Base-by-base conservation (phyloP, 2,113 vertebrate genomes). In the Asarcornis scutulata region DNA sequence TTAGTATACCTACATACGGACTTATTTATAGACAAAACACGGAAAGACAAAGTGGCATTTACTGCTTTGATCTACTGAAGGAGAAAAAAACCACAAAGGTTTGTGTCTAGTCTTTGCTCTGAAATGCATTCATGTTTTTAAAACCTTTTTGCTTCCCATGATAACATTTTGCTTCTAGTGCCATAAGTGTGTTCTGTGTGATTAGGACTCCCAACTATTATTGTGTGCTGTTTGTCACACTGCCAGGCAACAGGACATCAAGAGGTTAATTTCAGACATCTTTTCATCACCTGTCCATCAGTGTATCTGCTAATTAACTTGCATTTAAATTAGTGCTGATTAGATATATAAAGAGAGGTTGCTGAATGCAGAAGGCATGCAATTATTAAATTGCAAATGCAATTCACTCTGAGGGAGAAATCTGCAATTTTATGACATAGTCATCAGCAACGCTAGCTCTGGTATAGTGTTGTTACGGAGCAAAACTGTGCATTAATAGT, bases 271-370 rank as follows among this genome's bases (percentile, higher is more conserved):
- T 83, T 81, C 63, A 74, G 34, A 31, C 77, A 50, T 83, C 13
- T 2, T 77, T 88, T 89, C 62, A 86, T 46, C 79, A 77, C 58
- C 82, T 6, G 1, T 46, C 68, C 42, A 5, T 75, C 80, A 93
- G n/a, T 55, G n/a, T 78, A 40, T 88, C 80, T 86, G 32, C 89
- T 94, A 87, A 94, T 96, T 92, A 86, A 11, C 44, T 40, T 79
- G 58, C 83, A 66, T 88, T 94, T 91, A 89, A 96, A 95, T 87
- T 56, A 78, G 32, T 72, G 80, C 81, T 95, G 73, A 93, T 96
- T 76, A 89, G 74, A 8, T 86, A 11, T 42, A 25, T 73, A 50
- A 78, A 73, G 77, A 78, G 53, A 77, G 53, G 44, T 62, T 91
- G 50, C 60, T 44, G 71, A 63, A 62, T 90, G 81, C 74, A 91